phyloP scores from a whole-genome alignment of 37 sponge, comb jelly and placozoan genomes.

The Cliona cf. orientalis region DNA sequence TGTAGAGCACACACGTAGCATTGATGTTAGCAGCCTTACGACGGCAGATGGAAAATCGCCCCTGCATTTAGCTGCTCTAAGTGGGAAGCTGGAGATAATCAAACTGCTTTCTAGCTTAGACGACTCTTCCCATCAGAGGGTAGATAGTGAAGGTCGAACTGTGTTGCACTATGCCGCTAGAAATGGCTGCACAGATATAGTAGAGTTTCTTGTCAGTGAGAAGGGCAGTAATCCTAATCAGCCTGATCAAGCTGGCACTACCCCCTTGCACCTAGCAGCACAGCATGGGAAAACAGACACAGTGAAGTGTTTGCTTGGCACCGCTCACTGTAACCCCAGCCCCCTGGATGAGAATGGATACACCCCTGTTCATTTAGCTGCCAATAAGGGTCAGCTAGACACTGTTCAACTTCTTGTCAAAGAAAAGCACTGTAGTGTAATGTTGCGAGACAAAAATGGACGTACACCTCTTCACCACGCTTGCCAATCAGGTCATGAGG shows the following conservation, averaged over 20 bases:
- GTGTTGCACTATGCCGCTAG: constrained; percentile 19
- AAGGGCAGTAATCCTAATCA: constrained; percentile 1
- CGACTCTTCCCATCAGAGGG: not conserved
- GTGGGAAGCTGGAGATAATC: constrained; percentile 18
- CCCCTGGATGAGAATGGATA: constrained; percentile 20
- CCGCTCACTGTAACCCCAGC: not conserved
- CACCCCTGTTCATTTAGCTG: constrained; percentile 23
- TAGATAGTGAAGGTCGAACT: constrained; percentile 25
- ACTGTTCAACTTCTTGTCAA: constrained; percentile 1
- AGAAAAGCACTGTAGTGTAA: constrained; percentile 2
- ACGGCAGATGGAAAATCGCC: not conserved
- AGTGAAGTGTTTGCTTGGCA: constrained; percentile 7
- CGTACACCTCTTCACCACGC: constrained; percentile 48
- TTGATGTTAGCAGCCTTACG: not conserved
- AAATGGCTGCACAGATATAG: constrained; percentile 22
- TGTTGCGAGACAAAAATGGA: constrained; percentile 40
- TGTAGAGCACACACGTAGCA: not conserved
- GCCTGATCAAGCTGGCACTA: constrained; percentile 7
- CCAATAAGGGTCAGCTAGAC: constrained; percentile 14
- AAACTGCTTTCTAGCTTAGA: constrained; percentile 1
- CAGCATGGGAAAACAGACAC: constrained; percentile 38
- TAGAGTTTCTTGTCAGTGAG: constrained; percentile 3
- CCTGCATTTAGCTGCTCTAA: constrained; percentile 16
- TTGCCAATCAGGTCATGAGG: not conserved
- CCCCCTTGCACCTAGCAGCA: constrained; percentile 37